These are phyloP conservation scores for Chamaetylas fuelleborni DNA, from an alignment of 2,113 vertebrate genomes.

Conservation along the genomic window DNA sequence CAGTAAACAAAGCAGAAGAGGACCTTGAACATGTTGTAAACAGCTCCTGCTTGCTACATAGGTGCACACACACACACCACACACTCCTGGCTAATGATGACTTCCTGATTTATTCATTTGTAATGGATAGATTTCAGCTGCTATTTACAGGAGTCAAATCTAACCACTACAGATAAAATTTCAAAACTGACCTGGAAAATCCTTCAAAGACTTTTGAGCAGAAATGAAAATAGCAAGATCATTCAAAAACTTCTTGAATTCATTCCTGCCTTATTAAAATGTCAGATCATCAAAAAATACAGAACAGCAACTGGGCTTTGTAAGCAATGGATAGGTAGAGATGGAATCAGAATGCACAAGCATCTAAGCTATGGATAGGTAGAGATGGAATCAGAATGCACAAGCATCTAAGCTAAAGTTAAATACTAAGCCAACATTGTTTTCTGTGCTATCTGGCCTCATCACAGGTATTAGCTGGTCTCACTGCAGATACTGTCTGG, in stretches of 20 bases:
- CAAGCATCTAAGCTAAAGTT: background rate
- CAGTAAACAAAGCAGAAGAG: constrained; percentile 11
- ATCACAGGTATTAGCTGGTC: background rate
- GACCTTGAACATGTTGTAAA: constrained; percentile 27
- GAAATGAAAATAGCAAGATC: background rate
- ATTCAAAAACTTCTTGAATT: background rate
- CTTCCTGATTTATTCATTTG: background rate
- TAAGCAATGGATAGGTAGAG: background rate
- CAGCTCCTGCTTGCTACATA: background rate
- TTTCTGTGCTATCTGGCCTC: background rate
- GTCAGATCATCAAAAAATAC: background rate
- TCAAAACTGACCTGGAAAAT: background rate
- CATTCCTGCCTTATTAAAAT: background rate
- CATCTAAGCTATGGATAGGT: background rate
- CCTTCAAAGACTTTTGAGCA: background rate
- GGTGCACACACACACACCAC: background rate
- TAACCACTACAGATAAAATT: background rate
- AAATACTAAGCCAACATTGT: background rate
- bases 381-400: background rate
- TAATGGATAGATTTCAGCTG: background rate
- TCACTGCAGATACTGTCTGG: background rate
- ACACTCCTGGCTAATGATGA: background rate
- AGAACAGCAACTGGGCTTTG: background rate
- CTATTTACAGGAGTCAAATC: background rate
- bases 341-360: background rate